Percentiles rank a stretch among this genome's conserved stretches.
Evolutionary conservation across 2,888 invertebrate species (phyloP).

Genomic region (Conistra vaccinii): DNA sequence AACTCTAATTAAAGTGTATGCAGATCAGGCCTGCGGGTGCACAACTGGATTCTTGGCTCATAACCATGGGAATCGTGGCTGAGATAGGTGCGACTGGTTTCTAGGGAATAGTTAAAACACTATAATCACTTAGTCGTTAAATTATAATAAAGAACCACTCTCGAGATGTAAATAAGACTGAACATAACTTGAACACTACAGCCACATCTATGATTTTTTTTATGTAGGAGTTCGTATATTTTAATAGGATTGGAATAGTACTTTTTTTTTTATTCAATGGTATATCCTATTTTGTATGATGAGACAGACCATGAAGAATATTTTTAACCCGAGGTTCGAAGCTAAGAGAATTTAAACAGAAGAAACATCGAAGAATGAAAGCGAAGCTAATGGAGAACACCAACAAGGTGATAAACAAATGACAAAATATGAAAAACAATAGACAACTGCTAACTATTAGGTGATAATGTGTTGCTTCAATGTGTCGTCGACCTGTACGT

Average conservation of each 20-base stretch:
- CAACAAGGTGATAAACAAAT: constrained; percentile 26
- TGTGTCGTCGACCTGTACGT: constrained; percentile 33
- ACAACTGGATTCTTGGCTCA: constrained; percentile 70
- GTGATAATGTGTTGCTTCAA: constrained; percentile 42
- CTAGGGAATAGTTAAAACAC: constrained; percentile 42
- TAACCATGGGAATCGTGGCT: constrained; percentile 67
- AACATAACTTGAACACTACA: constrained; percentile 9
- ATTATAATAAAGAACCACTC: constrained; percentile 20
- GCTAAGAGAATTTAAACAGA: not conserved
- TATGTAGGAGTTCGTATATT: not conserved
- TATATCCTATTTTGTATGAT: not conserved
- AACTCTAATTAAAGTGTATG: constrained; percentile 76
- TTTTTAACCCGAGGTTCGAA: not conserved
- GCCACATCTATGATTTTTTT: not conserved
- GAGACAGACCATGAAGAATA: not conserved
- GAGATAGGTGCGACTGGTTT: constrained; percentile 49
- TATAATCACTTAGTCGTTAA: constrained; percentile 47
- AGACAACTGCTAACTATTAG: constrained; percentile 25
- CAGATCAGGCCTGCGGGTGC: constrained; percentile 69
- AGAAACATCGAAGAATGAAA: constrained; percentile 1
- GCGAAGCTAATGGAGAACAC: not conserved
- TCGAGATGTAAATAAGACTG: not conserved
- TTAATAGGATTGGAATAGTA: not conserved
- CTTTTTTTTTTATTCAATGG: no score
- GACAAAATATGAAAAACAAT: constrained; percentile 34